phyloP scores from a whole-genome alignment of 2,888 invertebrate genomes.

The Troglohyphantes excavatus region DNA sequence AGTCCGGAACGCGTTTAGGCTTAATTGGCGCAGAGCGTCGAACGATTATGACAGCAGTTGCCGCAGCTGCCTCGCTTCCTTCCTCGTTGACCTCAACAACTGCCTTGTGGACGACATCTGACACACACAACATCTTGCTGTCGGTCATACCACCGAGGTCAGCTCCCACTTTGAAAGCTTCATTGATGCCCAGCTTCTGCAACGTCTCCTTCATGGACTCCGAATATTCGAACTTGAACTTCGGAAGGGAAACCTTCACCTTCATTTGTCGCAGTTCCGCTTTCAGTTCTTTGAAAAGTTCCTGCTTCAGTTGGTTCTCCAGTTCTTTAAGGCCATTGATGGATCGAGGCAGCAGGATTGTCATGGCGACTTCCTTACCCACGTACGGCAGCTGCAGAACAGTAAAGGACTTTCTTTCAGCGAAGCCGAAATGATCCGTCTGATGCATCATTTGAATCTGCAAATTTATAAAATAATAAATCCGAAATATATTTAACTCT shows the following conservation, averaged over 20 bases:
- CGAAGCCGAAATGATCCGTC: slow-evolving; percentile 80
- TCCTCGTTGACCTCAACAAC: slow-evolving; percentile 65
- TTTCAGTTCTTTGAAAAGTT: slow-evolving; percentile 14
- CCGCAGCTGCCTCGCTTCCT: slow-evolving; percentile 51
- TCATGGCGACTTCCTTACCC: slow-evolving; percentile 31
- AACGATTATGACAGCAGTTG: slow-evolving; percentile 1
- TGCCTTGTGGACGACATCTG: slow-evolving; percentile 57
- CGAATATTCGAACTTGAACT: slow-evolving; percentile 47
- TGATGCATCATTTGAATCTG: slow-evolving; percentile 82
- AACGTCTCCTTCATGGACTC: slow-evolving; percentile 21
- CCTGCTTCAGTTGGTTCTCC: neutral
- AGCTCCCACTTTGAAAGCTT: neutral
- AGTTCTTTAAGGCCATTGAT: slow-evolving; percentile 48
- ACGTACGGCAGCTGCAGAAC: slow-evolving; percentile 75
- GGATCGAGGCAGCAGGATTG: slow-evolving; percentile 59
- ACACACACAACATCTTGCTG: slow-evolving; percentile 2
- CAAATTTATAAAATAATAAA: slow-evolving; percentile 19
- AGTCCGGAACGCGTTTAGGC: neutral
- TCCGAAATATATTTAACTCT: too few species aligned
- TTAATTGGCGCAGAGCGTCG: neutral
- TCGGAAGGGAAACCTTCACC: slow-evolving; percentile 40
- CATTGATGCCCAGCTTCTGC: slow-evolving; percentile 3
- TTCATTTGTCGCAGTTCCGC: neutral
- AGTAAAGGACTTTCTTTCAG: slow-evolving; percentile 18
- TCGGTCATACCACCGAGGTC: slow-evolving; percentile 23